A percentile compares a stretch with the other conserved stretches of the same genome.
These are phyloP conservation scores for Conger conger DNA, from an alignment of 2,113 vertebrate genomes.

Conservation along the genomic window DNA sequence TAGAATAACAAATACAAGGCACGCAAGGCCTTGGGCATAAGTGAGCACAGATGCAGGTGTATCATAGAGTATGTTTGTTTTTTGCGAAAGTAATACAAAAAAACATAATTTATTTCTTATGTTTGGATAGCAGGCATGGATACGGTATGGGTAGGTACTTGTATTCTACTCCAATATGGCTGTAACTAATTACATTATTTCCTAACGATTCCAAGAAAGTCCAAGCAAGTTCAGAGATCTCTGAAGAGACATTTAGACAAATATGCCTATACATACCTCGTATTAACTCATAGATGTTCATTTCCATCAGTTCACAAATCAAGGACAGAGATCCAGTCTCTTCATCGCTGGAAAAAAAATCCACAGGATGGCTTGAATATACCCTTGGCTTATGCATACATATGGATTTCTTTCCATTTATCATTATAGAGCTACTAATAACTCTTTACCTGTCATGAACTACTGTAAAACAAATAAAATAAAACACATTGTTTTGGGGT, in stretches of 20 bases:
- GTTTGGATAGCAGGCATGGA: neutral
- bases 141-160: neutral
- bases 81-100: too few relatives aligned
- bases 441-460: neutral
- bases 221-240: neutral
- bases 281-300: constrained; percentile 90
- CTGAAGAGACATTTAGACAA: neutral
- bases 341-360: constrained; percentile 75
- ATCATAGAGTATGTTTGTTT: too few relatives aligned
- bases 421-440: too few relatives aligned
- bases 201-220: neutral
- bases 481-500: neutral
- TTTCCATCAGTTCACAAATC: constrained; percentile 89
- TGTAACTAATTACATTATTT: neutral
- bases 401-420: too few relatives aligned
- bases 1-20: too few relatives aligned
- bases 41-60: too few relatives aligned
- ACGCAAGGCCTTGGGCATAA: too few relatives aligned
- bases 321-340: constrained; percentile 78
- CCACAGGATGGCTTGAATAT: neutral
- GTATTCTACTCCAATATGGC: neutral
- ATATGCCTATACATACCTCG: constrained; percentile 66
- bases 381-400: too few relatives aligned
- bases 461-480: neutral
- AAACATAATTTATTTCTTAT: neutral